These are phyloP conservation scores for Leptopterna dolabrata DNA, from an alignment of 2,888 invertebrate genomes.

Conservation along the genomic window DNA sequence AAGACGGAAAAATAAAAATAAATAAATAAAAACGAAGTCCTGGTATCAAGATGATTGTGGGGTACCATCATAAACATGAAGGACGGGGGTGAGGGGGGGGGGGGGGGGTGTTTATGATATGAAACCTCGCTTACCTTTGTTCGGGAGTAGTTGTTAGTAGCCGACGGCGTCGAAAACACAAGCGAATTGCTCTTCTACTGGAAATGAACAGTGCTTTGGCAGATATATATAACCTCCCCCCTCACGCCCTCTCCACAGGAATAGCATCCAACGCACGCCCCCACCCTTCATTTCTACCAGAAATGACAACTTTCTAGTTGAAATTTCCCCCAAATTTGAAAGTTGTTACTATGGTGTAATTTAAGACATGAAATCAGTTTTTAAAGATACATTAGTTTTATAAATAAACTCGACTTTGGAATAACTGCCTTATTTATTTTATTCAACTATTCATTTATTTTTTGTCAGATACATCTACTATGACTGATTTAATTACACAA, in stretches of 20 bases:
- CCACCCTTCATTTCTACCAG: slow-evolving; percentile 18
- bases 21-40: background rate
- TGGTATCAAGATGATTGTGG: background rate
- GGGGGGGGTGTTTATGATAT: slow-evolving; percentile 13
- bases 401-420: too few relatives aligned
- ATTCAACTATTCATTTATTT: too few relatives aligned
- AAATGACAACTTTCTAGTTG: background rate
- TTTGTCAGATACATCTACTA: too few relatives aligned
- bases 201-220: slow-evolving; percentile 12
- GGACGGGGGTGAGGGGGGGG: background rate
- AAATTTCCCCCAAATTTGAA: background rate
- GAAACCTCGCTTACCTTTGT: slow-evolving; percentile 34
- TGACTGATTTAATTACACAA: too few relatives aligned
- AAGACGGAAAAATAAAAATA: background rate
- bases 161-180: slow-evolving; percentile 54
- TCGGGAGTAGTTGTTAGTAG: slow-evolving; percentile 45
- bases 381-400: too few relatives aligned
- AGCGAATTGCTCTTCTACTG: slow-evolving; percentile 55
- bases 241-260: slow-evolving; percentile 42
- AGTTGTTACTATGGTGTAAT: too few relatives aligned
- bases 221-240: slow-evolving; percentile 53
- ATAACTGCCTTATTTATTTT: too few relatives aligned
- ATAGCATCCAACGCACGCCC: slow-evolving; percentile 46
- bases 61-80: background rate
- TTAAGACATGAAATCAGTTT: too few relatives aligned